Base-by-base conservation (phyloP, 2,113 vertebrate species). In the Ia io region DNA sequence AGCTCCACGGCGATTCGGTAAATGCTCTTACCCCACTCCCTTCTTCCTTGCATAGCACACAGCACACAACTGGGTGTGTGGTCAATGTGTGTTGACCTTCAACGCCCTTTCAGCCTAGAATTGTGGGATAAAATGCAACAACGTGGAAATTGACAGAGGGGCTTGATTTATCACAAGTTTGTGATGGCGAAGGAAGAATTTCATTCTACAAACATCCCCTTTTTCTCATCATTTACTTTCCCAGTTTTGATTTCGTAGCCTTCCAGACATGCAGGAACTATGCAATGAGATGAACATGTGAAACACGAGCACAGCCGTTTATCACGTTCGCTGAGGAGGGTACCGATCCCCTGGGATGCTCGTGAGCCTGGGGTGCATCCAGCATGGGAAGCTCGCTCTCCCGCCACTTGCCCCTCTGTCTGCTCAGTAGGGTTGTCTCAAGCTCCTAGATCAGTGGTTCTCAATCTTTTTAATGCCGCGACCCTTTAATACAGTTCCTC, bases 231-330 rank as follows among this genome's bases (percentile, higher is more conserved):
- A 79, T 92, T 88, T 93, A 69, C 77, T 95, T 69, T 51, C 17
- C 70, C 51, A 32, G 0, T 84, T 95, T 97, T 88, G 63, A 82
- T 70, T 83, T 42, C 69, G 16, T 84, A 32, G 73, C 76, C 44
- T 95, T 93, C 92, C 88, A 65, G 44, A 83, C 69, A 71, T 53
- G 37, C 59, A 85, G 53, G 53, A 93, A 90, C 94, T 86, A 83
- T 25, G 32, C 76, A 82, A 74, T 30, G 37, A 35, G 83, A 47
- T 53, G 89, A 88, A 95, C 84, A 59, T 65, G n/a, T 83, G 83
- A 92, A 88, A 89, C 53, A 40, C 25, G 59, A 25, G 9, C 77
- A 40, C 51, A 59, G 35, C 47, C 14, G 0, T 90, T 95, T 67
- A 79, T 95, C 85, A 76, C 65, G 76, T 88, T 88, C 17, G 44